These are phyloP conservation scores for Scytalopus superciliaris DNA, from an alignment of 2,113 vertebrate species.

Conservation along the genomic window DNA sequence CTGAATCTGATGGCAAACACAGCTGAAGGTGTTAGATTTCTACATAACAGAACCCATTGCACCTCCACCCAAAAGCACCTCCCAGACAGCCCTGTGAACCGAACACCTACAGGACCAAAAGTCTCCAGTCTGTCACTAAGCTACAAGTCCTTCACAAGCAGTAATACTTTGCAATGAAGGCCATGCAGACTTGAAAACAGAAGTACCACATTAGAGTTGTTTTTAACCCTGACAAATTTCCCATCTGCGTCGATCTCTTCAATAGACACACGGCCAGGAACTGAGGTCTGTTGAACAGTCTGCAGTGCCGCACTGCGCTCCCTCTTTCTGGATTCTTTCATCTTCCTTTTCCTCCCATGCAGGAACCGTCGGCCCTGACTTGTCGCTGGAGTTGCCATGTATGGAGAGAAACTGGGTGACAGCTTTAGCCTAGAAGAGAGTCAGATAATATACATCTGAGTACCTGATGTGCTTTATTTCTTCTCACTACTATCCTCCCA, in stretches of 20 bases:
- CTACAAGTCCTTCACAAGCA: background rate
- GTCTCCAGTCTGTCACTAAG: background rate
- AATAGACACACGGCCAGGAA: constrained; percentile 72
- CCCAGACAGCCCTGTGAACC: background rate
- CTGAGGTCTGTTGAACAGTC: constrained; percentile 67
- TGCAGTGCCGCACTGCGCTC: constrained; percentile 47
- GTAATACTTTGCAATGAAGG: background rate
- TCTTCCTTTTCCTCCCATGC: constrained; percentile 79
- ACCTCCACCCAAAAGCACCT: background rate
- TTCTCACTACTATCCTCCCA: background rate
- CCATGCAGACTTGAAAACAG: background rate
- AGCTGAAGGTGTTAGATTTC: background rate
- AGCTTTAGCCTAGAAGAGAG: constrained; percentile 75
- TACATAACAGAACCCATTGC: background rate
- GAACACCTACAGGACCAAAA: background rate
- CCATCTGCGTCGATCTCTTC: constrained; percentile 81
- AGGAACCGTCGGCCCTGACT: constrained; percentile 40
- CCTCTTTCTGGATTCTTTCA: constrained; percentile 55
- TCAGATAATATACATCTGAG: background rate
- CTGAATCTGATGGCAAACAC: background rate
- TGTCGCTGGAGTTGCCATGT: background rate
- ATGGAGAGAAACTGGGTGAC: constrained; percentile 71
- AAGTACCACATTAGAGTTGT: constrained; percentile 75
- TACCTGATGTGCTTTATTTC: background rate
- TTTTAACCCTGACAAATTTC: constrained; percentile 80